Conservation (phyloP, 2,113 vertebrate genomes). For the Tupaia chinensis region DNA sequence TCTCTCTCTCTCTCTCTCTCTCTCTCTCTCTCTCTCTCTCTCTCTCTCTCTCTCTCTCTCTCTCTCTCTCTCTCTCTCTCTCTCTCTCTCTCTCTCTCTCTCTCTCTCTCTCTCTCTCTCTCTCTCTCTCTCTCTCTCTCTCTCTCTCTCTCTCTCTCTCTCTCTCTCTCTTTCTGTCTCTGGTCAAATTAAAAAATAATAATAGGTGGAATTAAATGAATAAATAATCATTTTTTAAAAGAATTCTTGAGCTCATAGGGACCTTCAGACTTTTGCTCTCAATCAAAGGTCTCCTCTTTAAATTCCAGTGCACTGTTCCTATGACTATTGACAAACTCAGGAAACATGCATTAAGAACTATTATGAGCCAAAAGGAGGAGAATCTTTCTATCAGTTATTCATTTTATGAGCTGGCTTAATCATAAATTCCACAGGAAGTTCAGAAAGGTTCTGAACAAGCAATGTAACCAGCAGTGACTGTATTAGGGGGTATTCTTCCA, state of each 20-base stretch:
- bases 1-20: too few relatives aligned
- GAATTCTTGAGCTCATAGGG: conserved; percentile 7
- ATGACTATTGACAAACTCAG: conserved; percentile 3
- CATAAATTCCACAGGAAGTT: conserved; percentile 43
- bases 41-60: too few relatives aligned
- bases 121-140: too few relatives aligned
- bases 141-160: too few relatives aligned
- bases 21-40: too few relatives aligned
- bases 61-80: too few relatives aligned
- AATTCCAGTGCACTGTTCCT: not conserved
- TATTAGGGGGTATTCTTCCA: conserved; percentile 4
- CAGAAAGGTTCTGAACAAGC: conserved; percentile 25
- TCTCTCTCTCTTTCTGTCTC: too few relatives aligned
- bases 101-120: too few relatives aligned
- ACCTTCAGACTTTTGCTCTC: conserved; percentile 30
- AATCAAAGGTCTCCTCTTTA: not conserved
- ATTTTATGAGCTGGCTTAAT: conserved; percentile 9
- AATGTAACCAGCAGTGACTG: not conserved
- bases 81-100: too few relatives aligned
- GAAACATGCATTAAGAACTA: conserved; percentile 42
- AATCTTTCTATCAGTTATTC: not conserved
- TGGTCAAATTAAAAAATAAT: too few relatives aligned
- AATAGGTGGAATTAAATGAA: too few relatives aligned
- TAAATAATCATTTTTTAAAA: not conserved
- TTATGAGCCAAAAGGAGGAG: conserved; percentile 4